These are phyloP conservation scores for Colletes latitarsis DNA, from an alignment of 1,140 invertebrate species.

Conservation along the genomic window DNA sequence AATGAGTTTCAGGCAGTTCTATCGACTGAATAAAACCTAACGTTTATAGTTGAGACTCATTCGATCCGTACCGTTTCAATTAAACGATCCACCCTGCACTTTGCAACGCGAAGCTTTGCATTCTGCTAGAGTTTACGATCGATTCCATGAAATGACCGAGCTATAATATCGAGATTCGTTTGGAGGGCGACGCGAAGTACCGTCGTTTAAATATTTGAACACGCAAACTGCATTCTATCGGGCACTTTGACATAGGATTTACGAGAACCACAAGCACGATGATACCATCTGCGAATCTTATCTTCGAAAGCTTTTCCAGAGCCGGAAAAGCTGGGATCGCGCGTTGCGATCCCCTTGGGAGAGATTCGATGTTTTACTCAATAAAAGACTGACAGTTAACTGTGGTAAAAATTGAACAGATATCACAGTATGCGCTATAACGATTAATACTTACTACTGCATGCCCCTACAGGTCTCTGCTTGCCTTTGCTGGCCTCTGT, in stretches of 20 bases:
- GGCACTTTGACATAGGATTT: background rate
- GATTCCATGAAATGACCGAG: background rate
- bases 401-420: background rate
- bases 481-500: too few relatives aligned
- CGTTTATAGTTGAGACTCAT: background rate
- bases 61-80: background rate
- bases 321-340: background rate
- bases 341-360: conserved; percentile 17
- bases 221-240: background rate
- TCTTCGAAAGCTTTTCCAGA: conserved; percentile 7
- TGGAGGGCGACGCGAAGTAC: background rate
- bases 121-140: background rate
- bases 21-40: too few relatives aligned
- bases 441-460: too few relatives aligned
- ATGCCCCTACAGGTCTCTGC: too few relatives aligned
- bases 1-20: background rate
- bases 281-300: conserved; percentile 6
- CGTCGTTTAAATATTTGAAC: background rate
- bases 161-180: background rate
- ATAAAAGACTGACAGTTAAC: background rate
- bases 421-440: too few relatives aligned
- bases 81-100: background rate
- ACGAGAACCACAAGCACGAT: background rate
- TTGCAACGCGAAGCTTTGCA: background rate
- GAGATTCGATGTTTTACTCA: background rate